These are phyloP conservation scores for Tokudaia tokunoshimensis DNA, from an alignment of 2,797 vertebrate species.

Conservation along the genomic window DNA sequence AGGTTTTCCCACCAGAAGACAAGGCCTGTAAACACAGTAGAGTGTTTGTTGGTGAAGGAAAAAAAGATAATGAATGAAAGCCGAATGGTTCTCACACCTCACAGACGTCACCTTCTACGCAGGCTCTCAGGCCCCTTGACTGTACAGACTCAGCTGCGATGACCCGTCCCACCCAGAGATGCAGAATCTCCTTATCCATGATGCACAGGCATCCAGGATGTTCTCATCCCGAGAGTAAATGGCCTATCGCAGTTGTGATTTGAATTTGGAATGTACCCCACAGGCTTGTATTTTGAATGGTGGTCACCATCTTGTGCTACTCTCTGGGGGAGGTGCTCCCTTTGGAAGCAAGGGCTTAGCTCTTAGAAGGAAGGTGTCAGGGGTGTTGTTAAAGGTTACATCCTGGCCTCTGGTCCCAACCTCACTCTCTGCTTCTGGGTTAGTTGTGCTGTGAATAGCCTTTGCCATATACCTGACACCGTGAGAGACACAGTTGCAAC, in stretches of 20 bases:
- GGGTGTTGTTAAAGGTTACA: neutral
- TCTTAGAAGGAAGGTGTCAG: neutral
- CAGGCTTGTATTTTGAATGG: neutral
- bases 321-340: neutral
- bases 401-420: neutral
- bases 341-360: neutral
- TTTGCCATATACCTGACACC: neutral
- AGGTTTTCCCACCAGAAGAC: neutral
- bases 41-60: neutral
- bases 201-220: neutral
- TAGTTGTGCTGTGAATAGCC: neutral
- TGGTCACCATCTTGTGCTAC: neutral
- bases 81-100: neutral
- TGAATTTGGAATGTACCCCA: neutral
- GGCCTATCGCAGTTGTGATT: neutral
- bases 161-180: neutral
- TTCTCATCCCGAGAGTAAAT: neutral
- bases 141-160: neutral
- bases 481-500: neutral
- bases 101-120: neutral
- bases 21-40: neutral
- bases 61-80: neutral
- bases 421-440: neutral
- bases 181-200: neutral
- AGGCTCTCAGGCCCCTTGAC: neutral